Conservation (phyloP, 1,140 invertebrate genomes). For the Neotoxoptera formosana region DNA sequence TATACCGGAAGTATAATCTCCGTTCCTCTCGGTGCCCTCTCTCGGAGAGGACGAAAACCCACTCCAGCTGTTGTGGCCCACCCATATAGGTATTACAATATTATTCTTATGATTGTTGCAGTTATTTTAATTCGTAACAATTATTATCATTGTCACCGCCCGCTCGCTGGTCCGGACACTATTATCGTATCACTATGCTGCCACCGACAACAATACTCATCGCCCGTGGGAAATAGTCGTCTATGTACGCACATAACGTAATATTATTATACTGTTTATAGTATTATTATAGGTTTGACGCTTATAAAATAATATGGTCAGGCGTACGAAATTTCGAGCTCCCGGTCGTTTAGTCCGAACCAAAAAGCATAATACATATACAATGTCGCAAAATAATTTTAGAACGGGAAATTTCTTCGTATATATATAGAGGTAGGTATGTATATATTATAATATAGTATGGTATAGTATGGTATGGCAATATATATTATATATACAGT, state of each 20-base stretch:
- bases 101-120: background rate
- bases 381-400: background rate
- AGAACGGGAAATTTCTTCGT: background rate
- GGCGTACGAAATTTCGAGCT: too few relatives aligned
- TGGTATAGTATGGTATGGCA: background rate
- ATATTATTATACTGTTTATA: background rate
- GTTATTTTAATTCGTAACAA: background rate
- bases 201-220: background rate
- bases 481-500: background rate
- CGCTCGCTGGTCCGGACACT: background rate
- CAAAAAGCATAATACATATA: background rate
- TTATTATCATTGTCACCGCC: background rate
- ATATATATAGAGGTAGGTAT: background rate
- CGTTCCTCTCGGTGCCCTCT: background rate
- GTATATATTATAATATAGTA: background rate
- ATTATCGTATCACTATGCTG: background rate
- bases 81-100: background rate
- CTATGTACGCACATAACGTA: background rate
- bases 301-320: background rate
- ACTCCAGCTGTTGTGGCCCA: background rate
- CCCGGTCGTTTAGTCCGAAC: background rate
- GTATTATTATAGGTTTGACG: background rate
- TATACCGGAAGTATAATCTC: background rate
- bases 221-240: background rate
- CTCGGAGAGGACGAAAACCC: background rate